These are phyloP conservation scores for Streptopelia turtur DNA, from an alignment of 2,797 vertebrate species.

Conservation along the genomic window DNA sequence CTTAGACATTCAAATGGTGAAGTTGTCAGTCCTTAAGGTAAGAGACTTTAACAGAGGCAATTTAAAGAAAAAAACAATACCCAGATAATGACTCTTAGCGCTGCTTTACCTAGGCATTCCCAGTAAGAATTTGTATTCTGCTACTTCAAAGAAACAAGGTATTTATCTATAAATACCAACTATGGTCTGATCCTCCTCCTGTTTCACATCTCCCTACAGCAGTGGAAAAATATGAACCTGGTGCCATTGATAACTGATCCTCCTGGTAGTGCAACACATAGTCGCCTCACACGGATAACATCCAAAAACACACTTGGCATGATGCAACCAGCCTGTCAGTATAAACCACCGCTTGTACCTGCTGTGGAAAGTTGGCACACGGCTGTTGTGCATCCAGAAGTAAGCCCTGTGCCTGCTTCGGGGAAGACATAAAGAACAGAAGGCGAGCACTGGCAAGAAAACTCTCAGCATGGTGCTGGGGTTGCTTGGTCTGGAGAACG, in stretches of 20 bases:
- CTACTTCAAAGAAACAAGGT: slow-evolving; percentile 5
- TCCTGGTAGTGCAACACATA: neutral
- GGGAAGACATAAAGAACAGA: neutral
- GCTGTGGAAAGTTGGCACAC: neutral
- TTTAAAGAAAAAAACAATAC: slow-evolving; percentile 10
- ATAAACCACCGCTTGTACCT: neutral
- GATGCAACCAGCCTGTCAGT: neutral
- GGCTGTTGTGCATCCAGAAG: neutral
- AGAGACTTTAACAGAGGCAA: slow-evolving; percentile 22
- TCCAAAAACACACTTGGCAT: neutral
- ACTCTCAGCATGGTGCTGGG: neutral
- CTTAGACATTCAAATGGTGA: slow-evolving; percentile 53
- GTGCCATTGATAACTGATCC: neutral
- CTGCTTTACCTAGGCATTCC: slow-evolving; percentile 14
- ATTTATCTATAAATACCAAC: slow-evolving; percentile 32
- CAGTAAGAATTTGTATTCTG: neutral
- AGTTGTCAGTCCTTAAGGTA: slow-evolving; percentile 26
- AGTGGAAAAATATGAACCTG: neutral
- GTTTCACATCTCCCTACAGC: neutral
- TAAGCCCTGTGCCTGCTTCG: accelerated
- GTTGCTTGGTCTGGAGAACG: neutral
- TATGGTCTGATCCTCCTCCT: neutral
- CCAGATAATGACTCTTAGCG: slow-evolving; percentile 1
- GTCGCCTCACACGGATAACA: neutral
- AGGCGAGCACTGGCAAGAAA: neutral